Conservation (phyloP, 2,113 vertebrate genomes). For the Spheniscus mendiculus region DNA sequence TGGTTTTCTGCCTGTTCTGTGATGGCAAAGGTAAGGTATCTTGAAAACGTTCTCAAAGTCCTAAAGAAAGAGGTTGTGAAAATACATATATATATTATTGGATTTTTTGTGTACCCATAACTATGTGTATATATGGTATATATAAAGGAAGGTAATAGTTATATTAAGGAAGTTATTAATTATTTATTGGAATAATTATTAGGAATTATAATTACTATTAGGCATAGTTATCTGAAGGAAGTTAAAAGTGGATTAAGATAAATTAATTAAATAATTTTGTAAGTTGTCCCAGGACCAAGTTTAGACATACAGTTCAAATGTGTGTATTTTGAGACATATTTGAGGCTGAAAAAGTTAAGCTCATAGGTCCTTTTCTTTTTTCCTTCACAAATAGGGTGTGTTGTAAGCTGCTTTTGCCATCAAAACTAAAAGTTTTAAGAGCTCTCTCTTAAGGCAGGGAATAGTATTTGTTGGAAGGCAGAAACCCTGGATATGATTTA, state of each 20-base stretch:
- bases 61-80: background rate
- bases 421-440: background rate
- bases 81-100: background rate
- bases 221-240: background rate
- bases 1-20: background rate
- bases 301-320: background rate
- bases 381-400: background rate
- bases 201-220: background rate
- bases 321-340: background rate
- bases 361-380: background rate
- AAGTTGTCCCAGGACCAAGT: background rate
- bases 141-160: background rate
- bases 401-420: background rate
- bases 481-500: slow-evolving; percentile 20
- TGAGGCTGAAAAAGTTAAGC: background rate
- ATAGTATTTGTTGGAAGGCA: background rate
- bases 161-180: background rate
- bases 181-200: background rate
- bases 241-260: background rate
- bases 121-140: background rate
- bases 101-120: background rate
- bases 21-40: background rate
- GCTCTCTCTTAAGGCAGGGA: background rate
- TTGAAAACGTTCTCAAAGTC: background rate
- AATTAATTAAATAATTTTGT: background rate